Evolutionary conservation across 2,888 invertebrate species (phyloP).

Genomic region (Hofmannophila pseudospretella): DNA sequence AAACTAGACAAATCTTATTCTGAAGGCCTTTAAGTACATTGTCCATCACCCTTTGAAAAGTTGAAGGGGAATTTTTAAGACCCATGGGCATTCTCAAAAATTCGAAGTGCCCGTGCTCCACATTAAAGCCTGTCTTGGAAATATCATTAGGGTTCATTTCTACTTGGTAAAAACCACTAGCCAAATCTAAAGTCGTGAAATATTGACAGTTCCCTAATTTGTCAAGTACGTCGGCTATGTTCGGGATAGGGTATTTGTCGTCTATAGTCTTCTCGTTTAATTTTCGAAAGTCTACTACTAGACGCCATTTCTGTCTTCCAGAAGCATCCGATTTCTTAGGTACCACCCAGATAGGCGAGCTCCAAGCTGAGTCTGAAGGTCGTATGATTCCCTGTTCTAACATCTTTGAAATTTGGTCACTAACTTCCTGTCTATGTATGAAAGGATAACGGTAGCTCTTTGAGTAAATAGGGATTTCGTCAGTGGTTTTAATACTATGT

Average conservation of each 20-base stretch:
- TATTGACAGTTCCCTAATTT: too few species aligned
- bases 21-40: constrained; percentile 19
- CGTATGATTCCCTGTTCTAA: constrained; percentile 27
- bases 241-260: constrained; percentile 29
- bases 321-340: constrained; percentile 23
- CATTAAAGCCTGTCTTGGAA: constrained; percentile 23
- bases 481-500: constrained; percentile 12
- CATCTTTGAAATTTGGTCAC: constrained; percentile 17
- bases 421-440: constrained; percentile 16
- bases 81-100: constrained; percentile 27
- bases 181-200: constrained; percentile 16
- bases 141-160: constrained; percentile 7
- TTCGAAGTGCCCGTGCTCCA: constrained; percentile 24
- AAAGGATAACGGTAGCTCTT: constrained; percentile 18
- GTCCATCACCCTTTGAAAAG: constrained; percentile 27
- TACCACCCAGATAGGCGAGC: constrained; percentile 31
- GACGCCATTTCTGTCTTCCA: constrained; percentile 27
- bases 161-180: constrained; percentile 10
- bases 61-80: constrained; percentile 22
- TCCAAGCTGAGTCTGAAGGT: constrained; percentile 28
- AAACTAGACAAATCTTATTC: constrained; percentile 12
- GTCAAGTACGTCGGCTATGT: constrained; percentile 17
- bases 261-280: too few species aligned
- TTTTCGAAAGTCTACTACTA: constrained; percentile 33
- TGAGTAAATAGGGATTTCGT: constrained; percentile 15